These are phyloP conservation scores for Eudemis profundana DNA, from an alignment of 2,888 invertebrate genomes.

Conservation along the genomic window DNA sequence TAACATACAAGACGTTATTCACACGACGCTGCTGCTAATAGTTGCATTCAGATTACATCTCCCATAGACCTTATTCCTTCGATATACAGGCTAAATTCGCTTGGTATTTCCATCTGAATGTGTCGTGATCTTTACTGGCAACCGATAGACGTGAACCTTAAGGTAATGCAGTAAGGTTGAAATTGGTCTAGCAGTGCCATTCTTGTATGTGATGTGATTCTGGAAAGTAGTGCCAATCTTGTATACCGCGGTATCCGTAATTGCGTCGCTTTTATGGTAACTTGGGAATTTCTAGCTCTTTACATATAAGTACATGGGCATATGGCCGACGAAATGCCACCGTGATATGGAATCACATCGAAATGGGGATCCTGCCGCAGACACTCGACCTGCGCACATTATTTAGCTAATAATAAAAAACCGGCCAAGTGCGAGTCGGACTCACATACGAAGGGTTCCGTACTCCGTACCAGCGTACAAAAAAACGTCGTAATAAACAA, in stretches of 20 bases:
- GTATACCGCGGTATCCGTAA: slow-evolving; percentile 62
- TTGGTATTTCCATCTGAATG: slow-evolving; percentile 7
- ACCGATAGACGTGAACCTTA: slow-evolving; percentile 13
- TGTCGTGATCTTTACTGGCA: slow-evolving; percentile 17
- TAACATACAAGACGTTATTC: slow-evolving; percentile 23
- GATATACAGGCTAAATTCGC: background rate
- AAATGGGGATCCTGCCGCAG: too few species aligned
- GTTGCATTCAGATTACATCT: background rate
- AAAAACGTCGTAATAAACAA: too few species aligned
- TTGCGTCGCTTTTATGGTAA: slow-evolving; percentile 55
- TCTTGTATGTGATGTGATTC: too few species aligned
- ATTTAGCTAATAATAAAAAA: too few species aligned
- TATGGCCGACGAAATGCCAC: background rate
- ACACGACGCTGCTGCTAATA: slow-evolving; percentile 8
- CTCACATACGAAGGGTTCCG: too few species aligned
- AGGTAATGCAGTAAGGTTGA: slow-evolving; percentile 7
- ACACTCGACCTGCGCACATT: too few species aligned
- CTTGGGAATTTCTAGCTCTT: slow-evolving; percentile 56
- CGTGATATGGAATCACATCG: background rate
- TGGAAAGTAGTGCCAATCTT: slow-evolving; percentile 51
- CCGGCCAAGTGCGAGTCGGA: too few species aligned
- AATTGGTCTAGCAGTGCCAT: slow-evolving; percentile 10
- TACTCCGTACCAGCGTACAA: too few species aligned
- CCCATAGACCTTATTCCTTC: background rate
- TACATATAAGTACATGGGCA: background rate